These are phyloP conservation scores for Paramisgurnus dabryanus DNA, from an alignment of 2,113 vertebrate genomes.

Conservation along the genomic window DNA sequence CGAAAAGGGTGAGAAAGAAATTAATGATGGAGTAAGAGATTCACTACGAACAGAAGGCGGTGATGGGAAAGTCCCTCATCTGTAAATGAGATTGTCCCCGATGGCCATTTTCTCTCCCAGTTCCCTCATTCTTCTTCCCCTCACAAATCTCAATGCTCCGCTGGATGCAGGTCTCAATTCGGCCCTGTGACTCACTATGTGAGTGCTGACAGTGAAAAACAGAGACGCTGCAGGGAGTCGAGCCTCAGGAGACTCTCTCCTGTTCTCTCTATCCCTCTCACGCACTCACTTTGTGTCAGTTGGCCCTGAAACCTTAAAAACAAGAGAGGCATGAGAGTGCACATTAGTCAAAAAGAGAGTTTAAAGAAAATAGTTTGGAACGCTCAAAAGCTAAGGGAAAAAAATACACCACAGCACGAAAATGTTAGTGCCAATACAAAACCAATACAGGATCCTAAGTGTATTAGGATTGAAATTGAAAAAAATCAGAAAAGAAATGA, in stretches of 20 bases:
- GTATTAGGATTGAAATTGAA: too few relatives aligned
- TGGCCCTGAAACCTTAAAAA: constrained; percentile 24
- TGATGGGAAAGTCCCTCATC: constrained; percentile 50
- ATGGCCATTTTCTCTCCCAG: constrained; percentile 57
- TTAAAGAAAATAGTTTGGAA: constrained; percentile 3
- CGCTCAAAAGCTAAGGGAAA: not conserved
- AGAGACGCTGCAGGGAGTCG: constrained; percentile 15
- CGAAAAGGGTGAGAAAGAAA: constrained; percentile 46
- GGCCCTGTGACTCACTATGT: not conserved
- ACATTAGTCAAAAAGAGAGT: constrained; percentile 29
- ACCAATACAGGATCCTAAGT: not conserved
- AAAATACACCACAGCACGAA: not conserved
- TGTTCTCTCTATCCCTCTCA: not conserved
- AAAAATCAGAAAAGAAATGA: too few relatives aligned
- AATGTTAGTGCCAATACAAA: not conserved
- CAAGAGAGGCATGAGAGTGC: constrained; percentile 3
- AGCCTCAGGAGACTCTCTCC: constrained; percentile 3
- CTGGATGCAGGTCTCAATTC: constrained; percentile 33
- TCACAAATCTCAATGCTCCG: constrained; percentile 23
- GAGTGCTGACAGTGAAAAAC: constrained; percentile 41
- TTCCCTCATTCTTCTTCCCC: constrained; percentile 42
- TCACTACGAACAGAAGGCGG: constrained; percentile 36
- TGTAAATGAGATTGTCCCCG: constrained; percentile 61
- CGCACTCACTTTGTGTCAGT: not conserved
- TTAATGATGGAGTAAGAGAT: constrained; percentile 48